A percentile compares a stretch with the other conserved stretches of the same genome.
Evolutionary conservation across 2,888 invertebrate species (phyloP).

Genomic region (Rapana venosa): DNA sequence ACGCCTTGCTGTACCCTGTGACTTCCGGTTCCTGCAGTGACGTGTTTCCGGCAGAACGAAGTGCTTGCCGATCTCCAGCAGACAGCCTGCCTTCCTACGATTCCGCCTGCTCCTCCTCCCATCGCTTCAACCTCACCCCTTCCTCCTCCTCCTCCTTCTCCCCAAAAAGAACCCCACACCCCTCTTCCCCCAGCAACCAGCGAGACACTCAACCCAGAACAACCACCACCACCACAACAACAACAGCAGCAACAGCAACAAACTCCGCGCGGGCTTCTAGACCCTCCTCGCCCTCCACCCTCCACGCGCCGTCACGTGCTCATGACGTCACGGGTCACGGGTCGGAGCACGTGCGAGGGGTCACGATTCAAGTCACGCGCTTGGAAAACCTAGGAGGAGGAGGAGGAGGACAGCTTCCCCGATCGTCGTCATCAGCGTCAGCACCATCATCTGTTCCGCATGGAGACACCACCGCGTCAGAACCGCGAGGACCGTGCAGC

Average conservation of each 20-base stretch:
- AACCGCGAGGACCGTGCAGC: no score
- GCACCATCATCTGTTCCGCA: no score
- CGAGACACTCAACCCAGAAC: neutral
- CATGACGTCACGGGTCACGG: neutral
- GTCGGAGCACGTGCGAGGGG: constrained; percentile 11
- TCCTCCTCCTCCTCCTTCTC: neutral
- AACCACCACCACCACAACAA: no score
- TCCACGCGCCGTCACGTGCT: constrained; percentile 4
- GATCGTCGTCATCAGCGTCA: no score
- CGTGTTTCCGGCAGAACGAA: neutral
- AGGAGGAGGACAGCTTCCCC: neutral
- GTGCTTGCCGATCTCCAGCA: neutral
- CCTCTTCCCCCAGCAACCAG: neutral
- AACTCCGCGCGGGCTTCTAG: neutral
- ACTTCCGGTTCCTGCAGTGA: neutral
- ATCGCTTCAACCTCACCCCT: neutral
- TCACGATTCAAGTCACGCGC: constrained; percentile 21
- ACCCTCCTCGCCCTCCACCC: neutral
- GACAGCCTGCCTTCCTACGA: constrained; percentile 14
- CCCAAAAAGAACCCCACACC: no score
- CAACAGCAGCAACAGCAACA: no score
- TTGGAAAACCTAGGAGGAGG: neutral
- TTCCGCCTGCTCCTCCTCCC: neutral
- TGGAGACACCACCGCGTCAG: neutral
- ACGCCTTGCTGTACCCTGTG: constrained; percentile 31